A percentile compares a stretch with the other conserved stretches of the same genome.
phyloP scores from a whole-genome alignment of 2,113 vertebrate genomes.

The Chunga burmeisteri region DNA sequence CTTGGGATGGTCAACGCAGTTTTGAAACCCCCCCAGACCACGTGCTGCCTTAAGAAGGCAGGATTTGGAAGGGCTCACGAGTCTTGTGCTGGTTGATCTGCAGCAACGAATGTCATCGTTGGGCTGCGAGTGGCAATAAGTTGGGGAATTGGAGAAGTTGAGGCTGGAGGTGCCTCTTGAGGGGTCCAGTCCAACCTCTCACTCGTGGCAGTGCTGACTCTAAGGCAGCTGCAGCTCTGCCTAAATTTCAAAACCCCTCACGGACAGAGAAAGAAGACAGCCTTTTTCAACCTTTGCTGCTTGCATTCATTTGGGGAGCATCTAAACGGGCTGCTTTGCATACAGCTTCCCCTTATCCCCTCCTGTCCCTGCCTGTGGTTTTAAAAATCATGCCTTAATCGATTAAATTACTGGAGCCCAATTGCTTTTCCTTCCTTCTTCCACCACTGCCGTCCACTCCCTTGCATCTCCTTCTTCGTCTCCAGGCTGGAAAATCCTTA shows the following conservation, averaged over 20 bases:
- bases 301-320: background rate
- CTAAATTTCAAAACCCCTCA: background rate
- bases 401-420: rapidly evolving
- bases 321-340: background rate
- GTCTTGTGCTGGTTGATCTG: background rate
- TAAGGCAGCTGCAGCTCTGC: background rate
- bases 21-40: background rate
- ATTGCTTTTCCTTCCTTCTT: background rate
- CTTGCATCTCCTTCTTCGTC: background rate
- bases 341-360: no score
- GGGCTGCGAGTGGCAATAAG: background rate
- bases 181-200: background rate
- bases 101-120: rapidly evolving
- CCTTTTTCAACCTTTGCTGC: background rate
- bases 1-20: background rate
- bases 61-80: background rate
- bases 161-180: background rate
- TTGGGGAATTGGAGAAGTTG: background rate
- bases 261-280: no score
- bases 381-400: background rate
- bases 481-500: no score
- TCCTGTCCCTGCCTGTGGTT: background rate
- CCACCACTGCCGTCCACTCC: rapidly evolving
- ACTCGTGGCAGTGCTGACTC: background rate
- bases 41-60: background rate